These are phyloP conservation scores for Siniperca chuatsi DNA, from an alignment of 2,113 vertebrate species.

Conservation along the genomic window DNA sequence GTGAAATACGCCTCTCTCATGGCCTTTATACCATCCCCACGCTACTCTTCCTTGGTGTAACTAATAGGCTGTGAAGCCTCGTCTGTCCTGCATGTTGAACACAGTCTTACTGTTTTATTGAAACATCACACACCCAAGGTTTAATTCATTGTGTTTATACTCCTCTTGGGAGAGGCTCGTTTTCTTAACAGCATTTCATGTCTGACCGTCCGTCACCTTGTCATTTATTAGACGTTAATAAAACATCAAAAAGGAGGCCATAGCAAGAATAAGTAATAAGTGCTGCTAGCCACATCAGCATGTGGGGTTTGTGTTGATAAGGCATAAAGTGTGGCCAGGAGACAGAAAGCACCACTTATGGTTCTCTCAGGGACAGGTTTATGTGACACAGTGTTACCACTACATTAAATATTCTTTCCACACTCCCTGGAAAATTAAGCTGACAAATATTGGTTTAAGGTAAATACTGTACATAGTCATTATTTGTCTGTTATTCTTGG, in stretches of 20 bases:
- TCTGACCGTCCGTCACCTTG: conserved; percentile 48
- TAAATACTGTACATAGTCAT: not conserved
- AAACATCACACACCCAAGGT: conserved; percentile 32
- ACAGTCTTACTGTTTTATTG: conserved; percentile 28
- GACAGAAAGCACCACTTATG: conserved; percentile 17
- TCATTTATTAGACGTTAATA: conserved; percentile 62
- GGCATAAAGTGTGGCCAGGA: conserved; percentile 21
- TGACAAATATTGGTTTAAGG: conserved; percentile 2
- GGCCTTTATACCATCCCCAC: conserved; percentile 18
- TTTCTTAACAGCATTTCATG: conserved; percentile 40
- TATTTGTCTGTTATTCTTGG: not conserved
- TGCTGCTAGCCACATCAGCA: conserved; percentile 47
- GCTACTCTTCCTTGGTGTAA: conserved; percentile 2
- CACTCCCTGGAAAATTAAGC: not conserved
- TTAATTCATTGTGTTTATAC: conserved; percentile 46
- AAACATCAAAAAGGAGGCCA: conserved; percentile 43
- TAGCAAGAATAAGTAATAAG: conserved; percentile 15
- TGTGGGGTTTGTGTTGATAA: conserved; percentile 60
- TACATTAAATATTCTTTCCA: conserved; percentile 6
- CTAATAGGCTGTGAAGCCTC: conserved; percentile 43
- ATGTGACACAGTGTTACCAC: conserved; percentile 1
- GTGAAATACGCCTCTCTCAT: conserved; percentile 23
- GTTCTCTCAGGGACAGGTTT: conserved; percentile 26
- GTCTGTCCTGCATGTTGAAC: conserved; percentile 19
- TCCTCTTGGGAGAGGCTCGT: conserved; percentile 18